phyloP scores from a whole-genome alignment of 1,140 invertebrate species.

The Holcopasites calliopsidis region DNA sequence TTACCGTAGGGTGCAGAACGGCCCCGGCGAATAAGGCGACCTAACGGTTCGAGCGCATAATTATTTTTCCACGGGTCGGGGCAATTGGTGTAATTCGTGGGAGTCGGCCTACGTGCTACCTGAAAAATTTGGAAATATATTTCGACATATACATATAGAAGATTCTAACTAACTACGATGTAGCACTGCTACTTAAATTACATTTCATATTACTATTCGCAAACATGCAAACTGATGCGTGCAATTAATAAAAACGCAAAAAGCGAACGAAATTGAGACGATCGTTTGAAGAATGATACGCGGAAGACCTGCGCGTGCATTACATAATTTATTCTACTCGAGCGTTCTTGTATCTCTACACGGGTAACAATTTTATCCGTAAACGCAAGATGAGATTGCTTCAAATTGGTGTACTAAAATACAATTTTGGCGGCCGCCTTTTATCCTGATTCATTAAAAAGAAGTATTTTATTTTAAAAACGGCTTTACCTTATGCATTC shows the following conservation, averaged over 20 bases:
- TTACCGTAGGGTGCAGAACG: background rate
- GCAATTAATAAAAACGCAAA: too few relatives aligned
- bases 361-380: background rate
- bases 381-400: background rate
- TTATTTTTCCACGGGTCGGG: background rate
- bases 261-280: too few relatives aligned
- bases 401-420: background rate
- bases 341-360: too few relatives aligned
- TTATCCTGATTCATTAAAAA: background rate
- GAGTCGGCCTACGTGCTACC: background rate
- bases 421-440: background rate
- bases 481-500: too few relatives aligned
- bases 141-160: background rate
- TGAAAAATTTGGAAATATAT: background rate
- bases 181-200: background rate
- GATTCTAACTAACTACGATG: background rate
- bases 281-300: background rate
- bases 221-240: too few relatives aligned
- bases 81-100: background rate
- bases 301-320: background rate
- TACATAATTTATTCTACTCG: background rate
- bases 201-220: too few relatives aligned
- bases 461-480: too few relatives aligned
- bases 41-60: slow-evolving; percentile 7
- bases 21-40: background rate